Evolutionary conservation across 2,113 vertebrate genomes (phyloP).

Genomic region (Mormoops blainvillei): DNA sequence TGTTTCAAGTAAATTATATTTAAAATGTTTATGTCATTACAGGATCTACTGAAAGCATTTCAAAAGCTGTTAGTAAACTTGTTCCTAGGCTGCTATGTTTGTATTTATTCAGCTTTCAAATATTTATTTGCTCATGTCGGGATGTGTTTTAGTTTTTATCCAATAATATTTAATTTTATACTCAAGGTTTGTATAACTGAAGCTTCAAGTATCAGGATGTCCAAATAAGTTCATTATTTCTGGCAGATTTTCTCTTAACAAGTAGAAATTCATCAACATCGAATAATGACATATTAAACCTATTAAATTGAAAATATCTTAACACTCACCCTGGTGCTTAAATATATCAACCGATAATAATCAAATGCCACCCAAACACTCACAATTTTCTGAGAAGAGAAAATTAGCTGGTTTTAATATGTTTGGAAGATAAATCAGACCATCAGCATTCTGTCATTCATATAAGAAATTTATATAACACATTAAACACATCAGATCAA

Average conservation of each 20-base stretch:
- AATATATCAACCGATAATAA: conserved; percentile 76
- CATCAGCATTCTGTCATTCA: conserved; percentile 74
- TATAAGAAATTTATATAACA: conserved; percentile 76
- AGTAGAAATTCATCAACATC: conserved; percentile 76
- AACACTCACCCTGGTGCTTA: conserved; percentile 69
- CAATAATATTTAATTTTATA: conserved; percentile 47
- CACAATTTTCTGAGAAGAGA: conserved; percentile 74
- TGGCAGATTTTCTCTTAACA: conserved; percentile 73
- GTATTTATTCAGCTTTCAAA: conserved; percentile 77
- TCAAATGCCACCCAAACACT: conserved; percentile 77
- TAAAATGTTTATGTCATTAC: conserved; percentile 72
- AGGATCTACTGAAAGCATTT: conserved; percentile 72
- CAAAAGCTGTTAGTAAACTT: conserved; percentile 74
- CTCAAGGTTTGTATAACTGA: conserved; percentile 27
- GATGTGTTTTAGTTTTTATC: conserved; percentile 76
- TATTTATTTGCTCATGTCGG: conserved; percentile 72
- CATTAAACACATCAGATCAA: conserved; percentile 70
- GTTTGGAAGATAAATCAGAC: conserved; percentile 77
- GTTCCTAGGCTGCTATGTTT: conserved; percentile 70
- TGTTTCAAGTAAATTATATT: conserved; percentile 74
- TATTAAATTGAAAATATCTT: conserved; percentile 80
- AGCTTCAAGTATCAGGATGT: conserved; percentile 63
- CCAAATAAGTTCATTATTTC: conserved; percentile 77
- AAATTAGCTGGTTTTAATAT: conserved; percentile 78
- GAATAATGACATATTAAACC: conserved; percentile 79